A percentile compares a stretch with the other conserved stretches of the same genome.
Conservation (phyloP, 2,797 vertebrate species). For the Sebastes diaconus region DNA sequence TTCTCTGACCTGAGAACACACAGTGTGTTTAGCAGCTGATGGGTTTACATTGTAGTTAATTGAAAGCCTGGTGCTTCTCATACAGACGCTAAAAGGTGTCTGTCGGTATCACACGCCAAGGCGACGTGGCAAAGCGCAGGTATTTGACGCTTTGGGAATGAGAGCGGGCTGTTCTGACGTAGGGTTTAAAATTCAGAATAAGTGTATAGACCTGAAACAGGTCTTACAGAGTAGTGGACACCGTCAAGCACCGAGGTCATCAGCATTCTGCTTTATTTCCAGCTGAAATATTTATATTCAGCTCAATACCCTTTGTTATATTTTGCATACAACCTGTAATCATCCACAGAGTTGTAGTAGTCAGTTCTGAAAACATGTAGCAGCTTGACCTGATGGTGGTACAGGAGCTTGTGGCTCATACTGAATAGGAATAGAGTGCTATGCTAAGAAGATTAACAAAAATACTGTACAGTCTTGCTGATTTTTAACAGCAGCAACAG, state of each 20-base stretch:
- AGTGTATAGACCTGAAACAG: not conserved
- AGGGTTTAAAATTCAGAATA: not conserved
- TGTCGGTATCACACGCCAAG: too few species aligned
- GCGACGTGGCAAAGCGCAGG: too few species aligned
- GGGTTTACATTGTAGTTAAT: too few species aligned
- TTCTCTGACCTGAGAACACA: not conserved
- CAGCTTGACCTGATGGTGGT: not conserved
- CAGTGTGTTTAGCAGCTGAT: not conserved
- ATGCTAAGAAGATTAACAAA: not conserved
- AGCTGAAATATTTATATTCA: slow-evolving; percentile 1
- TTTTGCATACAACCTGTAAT: not conserved
- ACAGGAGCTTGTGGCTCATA: not conserved
- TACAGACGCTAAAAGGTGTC: too few species aligned
- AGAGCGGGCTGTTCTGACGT: too few species aligned
- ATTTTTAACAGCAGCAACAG: too few species aligned
- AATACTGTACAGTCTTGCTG: too few species aligned
- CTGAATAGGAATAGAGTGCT: not conserved
- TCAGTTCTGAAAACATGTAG: not conserved
- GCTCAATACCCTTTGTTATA: not conserved
- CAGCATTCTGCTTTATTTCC: not conserved
- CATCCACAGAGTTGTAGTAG: not conserved
- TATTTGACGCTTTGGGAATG: too few species aligned
- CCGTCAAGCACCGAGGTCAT: not conserved
- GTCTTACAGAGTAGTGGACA: not conserved
- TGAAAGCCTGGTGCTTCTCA: not conserved